A percentile compares a stretch with the other conserved stretches of the same genome.
Conservation (phyloP, 2,797 vertebrate genomes). For the Toxotes lorentzi region DNA sequence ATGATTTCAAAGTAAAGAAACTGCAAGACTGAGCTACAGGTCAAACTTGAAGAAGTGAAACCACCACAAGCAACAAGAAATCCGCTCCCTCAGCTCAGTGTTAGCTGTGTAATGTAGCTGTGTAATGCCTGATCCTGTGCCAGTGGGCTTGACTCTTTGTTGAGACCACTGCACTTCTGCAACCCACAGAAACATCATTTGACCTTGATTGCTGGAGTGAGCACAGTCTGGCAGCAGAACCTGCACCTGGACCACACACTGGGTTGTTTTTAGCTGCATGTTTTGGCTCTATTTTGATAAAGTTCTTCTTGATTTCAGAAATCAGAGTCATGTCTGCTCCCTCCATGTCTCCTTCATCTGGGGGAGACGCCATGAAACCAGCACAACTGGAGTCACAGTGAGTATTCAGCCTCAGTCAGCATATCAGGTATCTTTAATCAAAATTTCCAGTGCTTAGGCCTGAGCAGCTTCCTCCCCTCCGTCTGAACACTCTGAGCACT, state of each 20-base stretch:
- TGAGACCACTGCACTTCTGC: too few relatives aligned
- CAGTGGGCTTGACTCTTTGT: too few relatives aligned
- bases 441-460: background rate
- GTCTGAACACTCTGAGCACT: too few relatives aligned
- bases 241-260: too few relatives aligned
- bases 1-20: background rate
- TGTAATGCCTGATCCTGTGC: too few relatives aligned
- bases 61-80: background rate
- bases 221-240: background rate
- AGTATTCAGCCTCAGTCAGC: background rate
- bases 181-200: too few relatives aligned
- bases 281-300: too few relatives aligned
- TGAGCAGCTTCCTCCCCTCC: constrained; percentile 5
- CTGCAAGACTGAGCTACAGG: background rate
- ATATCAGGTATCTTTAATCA: constrained; percentile 3
- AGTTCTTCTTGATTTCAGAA: background rate
- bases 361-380: background rate
- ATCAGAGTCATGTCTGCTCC: background rate
- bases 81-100: background rate
- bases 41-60: background rate
- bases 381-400: background rate
- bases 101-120: too few relatives aligned
- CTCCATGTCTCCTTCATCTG: too few relatives aligned
- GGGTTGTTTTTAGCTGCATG: background rate
- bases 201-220: background rate